A percentile compares a stretch with the other conserved stretches of the same genome.
phyloP scores from a whole-genome alignment of 2,113 vertebrate species.

The Motacilla tschutschensis region DNA sequence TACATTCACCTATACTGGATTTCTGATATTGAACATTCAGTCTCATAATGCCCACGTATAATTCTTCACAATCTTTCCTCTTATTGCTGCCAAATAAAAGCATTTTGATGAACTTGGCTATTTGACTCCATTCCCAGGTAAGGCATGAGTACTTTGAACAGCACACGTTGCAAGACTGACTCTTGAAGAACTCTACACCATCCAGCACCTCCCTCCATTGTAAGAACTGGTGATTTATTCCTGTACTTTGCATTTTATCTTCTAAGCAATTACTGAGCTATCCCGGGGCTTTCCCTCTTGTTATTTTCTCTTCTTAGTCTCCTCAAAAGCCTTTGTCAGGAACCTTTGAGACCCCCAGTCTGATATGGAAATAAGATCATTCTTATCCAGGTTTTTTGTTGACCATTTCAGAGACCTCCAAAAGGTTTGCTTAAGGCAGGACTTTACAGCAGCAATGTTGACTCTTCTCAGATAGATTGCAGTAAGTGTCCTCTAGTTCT shows the following conservation, averaged over 20 bases:
- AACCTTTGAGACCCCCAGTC: not conserved
- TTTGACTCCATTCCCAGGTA: not conserved
- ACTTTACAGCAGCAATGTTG: slow-evolving; percentile 12
- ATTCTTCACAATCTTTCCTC: not conserved
- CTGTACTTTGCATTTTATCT: slow-evolving; percentile 13
- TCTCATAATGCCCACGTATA: not conserved
- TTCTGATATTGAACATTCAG: not conserved
- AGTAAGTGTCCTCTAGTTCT: slow-evolving; percentile 8
- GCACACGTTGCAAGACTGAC: not conserved
- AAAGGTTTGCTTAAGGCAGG: slow-evolving; percentile 22
- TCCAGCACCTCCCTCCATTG: not conserved
- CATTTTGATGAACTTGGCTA: not conserved
- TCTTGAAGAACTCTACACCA: not conserved
- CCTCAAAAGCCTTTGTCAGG: slow-evolving; percentile 8
- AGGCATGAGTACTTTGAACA: not conserved
- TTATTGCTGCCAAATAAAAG: not conserved
- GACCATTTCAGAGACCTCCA: not conserved
- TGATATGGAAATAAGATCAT: slow-evolving; percentile 17
- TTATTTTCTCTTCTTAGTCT: not conserved
- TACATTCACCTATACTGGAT: not conserved
- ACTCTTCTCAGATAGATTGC: slow-evolving; percentile 7
- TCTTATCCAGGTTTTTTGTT: not conserved
- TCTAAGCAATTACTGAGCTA: not conserved
- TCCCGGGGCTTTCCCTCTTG: not conserved
- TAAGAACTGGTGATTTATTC: not conserved